Conservation (phyloP, 1,140 invertebrate genomes). For the Drosophila elegans region DNA sequence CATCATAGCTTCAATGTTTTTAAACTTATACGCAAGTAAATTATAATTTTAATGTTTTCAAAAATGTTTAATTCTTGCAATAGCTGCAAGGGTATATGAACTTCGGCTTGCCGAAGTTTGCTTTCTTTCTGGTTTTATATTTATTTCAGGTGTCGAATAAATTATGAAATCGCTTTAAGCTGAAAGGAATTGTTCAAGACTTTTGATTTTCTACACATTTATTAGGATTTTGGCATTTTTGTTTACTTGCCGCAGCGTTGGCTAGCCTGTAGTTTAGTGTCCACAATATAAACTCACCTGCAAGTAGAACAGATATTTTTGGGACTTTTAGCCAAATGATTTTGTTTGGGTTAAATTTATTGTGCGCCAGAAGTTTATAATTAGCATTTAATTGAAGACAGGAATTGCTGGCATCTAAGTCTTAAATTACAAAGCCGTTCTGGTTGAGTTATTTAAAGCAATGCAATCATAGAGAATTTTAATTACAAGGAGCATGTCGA, state of each 20-base stretch:
- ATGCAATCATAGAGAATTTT: not conserved
- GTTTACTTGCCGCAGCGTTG: conserved; percentile 27
- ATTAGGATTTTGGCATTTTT: conserved; percentile 7
- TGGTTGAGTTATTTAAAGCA: not conserved
- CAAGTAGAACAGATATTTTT: conserved; percentile 3
- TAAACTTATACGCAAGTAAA: too few relatives aligned
- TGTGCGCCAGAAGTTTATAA: conserved; percentile 10
- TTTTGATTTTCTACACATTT: conserved; percentile 11
- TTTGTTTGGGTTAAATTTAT: conserved; percentile 26
- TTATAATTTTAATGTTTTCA: too few relatives aligned
- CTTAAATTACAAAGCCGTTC: conserved; percentile 3
- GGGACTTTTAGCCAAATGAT: conserved; percentile 15
- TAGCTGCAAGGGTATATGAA: too few relatives aligned
- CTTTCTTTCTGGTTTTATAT: too few relatives aligned
- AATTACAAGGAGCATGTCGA: not conserved
- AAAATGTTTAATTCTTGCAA: too few relatives aligned
- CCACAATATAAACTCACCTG: conserved; percentile 13
- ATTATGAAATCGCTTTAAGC: conserved; percentile 37
- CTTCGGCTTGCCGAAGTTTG: too few relatives aligned
- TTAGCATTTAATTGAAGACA: conserved; percentile 33
- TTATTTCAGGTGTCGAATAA: conserved; percentile 41
- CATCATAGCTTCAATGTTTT: too few relatives aligned
- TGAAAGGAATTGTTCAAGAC: conserved; percentile 18
- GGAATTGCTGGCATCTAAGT: not conserved
- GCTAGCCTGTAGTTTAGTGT: not conserved